phyloP scores from a whole-genome alignment of 2,113 vertebrate genomes.

The Halichoeres trimaculatus region DNA sequence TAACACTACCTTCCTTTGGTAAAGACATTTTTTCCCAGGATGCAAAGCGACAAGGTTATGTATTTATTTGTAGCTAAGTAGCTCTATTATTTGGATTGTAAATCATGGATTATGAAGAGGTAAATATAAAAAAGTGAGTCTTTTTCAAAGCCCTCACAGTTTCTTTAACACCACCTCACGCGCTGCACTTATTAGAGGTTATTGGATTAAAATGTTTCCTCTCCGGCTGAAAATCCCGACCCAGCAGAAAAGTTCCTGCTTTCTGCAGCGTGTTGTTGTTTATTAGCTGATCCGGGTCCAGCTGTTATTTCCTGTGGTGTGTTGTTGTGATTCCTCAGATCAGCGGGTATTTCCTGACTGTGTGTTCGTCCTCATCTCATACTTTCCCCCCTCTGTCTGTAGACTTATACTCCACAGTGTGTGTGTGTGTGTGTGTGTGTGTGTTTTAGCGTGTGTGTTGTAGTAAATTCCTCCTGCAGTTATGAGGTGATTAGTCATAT shows the following conservation, averaged over 20 bases:
- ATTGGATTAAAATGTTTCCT: background rate
- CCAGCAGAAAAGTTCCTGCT: background rate
- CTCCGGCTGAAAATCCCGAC: no score
- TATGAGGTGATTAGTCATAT: slow-evolving; percentile 71
- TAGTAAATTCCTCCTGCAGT: slow-evolving; percentile 63
- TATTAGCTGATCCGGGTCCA: slow-evolving; percentile 4
- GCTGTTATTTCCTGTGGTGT: slow-evolving; percentile 43
- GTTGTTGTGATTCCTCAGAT: slow-evolving; percentile 33
- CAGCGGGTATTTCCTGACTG: slow-evolving; percentile 47
- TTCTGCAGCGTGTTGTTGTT: background rate
- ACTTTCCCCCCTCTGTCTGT: background rate
- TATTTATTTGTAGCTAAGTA: no score
- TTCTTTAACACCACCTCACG: no score
- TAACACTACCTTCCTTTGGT: no score
- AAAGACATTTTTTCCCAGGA: no score
- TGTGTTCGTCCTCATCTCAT: slow-evolving; percentile 2
- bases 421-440: background rate
- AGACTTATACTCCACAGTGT: background rate
- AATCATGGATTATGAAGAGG: no score
- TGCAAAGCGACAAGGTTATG: no score
- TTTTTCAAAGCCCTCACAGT: no score
- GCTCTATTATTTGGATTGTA: no score
- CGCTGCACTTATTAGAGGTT: background rate
- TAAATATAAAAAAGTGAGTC: no score
- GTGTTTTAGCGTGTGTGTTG: slow-evolving; percentile 19